Conservation (phyloP, 37 sponge, comb jelly and placozoan genomes). For the Lycopodina hypogea region DNA sequence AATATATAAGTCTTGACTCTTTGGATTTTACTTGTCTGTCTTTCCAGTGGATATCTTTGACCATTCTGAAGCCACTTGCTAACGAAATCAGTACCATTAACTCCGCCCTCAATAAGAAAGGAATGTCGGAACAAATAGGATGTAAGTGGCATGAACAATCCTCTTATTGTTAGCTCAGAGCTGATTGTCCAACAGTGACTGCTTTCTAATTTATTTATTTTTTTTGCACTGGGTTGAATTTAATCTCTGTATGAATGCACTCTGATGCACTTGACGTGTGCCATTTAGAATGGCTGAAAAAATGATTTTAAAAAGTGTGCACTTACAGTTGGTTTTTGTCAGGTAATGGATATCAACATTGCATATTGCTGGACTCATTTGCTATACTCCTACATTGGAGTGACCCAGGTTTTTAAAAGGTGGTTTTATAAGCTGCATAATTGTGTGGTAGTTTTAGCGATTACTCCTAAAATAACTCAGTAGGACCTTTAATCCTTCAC, state of each 20-base stretch:
- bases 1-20: not conserved
- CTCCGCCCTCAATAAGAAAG: constrained; percentile 33
- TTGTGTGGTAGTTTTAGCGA: no score
- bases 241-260: not conserved
- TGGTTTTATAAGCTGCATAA: no score
- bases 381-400: no score
- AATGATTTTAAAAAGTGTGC: no score
- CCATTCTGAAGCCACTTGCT: constrained; percentile 54
- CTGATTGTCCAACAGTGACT: not conserved
- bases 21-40: not conserved
- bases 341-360: no score
- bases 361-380: no score
- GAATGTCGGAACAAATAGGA: constrained; percentile 57
- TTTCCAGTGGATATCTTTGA: constrained; percentile 73
- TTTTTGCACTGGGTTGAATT: not conserved
- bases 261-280: no score
- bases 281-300: no score
- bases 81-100: constrained; percentile 67
- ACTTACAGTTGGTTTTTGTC: no score
- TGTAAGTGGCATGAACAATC: constrained; percentile 10
- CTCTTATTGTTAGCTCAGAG: not conserved
- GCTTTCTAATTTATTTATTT: not conserved
- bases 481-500: no score
- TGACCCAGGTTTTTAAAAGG: no score
- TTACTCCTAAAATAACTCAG: no score